Percentiles rank a stretch among this genome's conserved stretches.
Evolutionary conservation across 2,113 vertebrate species (phyloP).

Genomic region (Pangasianodon hypophthalmus): DNA sequence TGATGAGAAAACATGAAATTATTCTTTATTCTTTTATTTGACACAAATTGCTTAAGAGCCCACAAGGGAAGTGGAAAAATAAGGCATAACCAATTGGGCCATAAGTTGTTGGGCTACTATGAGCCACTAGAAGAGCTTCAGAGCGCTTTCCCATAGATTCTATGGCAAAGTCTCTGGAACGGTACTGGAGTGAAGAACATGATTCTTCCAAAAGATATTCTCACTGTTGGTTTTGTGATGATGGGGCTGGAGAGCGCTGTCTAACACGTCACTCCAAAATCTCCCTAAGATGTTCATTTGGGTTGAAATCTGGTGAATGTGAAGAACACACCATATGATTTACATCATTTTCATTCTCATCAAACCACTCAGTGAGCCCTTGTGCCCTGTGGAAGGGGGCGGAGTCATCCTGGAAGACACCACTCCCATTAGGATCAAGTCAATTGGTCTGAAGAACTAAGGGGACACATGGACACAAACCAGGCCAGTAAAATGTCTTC

Average conservation of each 20-base stretch:
- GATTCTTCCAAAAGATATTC: neutral
- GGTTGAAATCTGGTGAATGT: neutral
- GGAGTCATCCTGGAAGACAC: neutral
- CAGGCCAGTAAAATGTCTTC: neutral
- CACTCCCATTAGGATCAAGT: neutral
- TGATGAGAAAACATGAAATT: neutral
- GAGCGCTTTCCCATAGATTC: neutral
- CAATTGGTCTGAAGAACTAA: neutral
- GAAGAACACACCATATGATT: neutral
- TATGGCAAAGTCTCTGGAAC: neutral
- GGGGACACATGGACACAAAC: neutral
- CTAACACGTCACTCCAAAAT: neutral
- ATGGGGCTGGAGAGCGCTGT: neutral
- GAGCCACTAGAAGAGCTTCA: neutral
- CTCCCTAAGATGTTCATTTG: neutral
- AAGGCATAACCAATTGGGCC: neutral
- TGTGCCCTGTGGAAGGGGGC: neutral
- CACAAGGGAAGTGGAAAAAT: neutral
- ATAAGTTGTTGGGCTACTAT: neutral
- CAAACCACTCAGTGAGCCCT: neutral
- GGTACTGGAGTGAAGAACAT: neutral
- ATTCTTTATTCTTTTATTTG: neutral
- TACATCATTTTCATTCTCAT: neutral
- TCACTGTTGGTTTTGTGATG: neutral
- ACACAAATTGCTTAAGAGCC: slow-evolving; percentile 10